phyloP scores from a whole-genome alignment of 2,113 vertebrate genomes.

The Motacilla tschutschensis region DNA sequence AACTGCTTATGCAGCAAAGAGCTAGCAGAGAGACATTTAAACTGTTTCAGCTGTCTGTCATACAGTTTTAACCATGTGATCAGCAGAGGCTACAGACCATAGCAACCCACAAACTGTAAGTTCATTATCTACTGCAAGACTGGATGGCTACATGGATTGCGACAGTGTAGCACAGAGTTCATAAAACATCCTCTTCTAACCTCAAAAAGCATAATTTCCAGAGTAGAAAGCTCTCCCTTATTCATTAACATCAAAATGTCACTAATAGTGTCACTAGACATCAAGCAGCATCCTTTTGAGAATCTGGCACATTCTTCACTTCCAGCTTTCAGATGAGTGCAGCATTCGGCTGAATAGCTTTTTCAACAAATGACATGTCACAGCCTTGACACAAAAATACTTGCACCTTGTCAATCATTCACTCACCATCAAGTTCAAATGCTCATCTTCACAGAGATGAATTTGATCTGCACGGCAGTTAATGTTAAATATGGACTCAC shows the following conservation, averaged over 20 bases:
- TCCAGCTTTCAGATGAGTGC: slow-evolving; percentile 26
- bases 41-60: slow-evolving; percentile 1
- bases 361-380: slow-evolving; percentile 61
- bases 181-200: slow-evolving; percentile 8
- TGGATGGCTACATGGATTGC: background rate
- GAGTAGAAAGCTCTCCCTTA: slow-evolving; percentile 24
- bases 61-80: background rate
- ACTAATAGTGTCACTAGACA: slow-evolving; percentile 43
- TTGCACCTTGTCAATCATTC: slow-evolving; percentile 62
- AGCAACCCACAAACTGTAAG: background rate
- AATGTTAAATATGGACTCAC: slow-evolving; percentile 18
- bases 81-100: background rate
- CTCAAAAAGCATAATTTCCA: slow-evolving; percentile 26
- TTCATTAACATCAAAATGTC: slow-evolving; percentile 58
- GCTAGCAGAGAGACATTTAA: background rate
- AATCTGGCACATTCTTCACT: slow-evolving; percentile 20
- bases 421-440: slow-evolving; percentile 44
- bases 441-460: slow-evolving; percentile 26
- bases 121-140: background rate
- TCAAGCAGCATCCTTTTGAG: slow-evolving; percentile 32
- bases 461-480: slow-evolving; percentile 33
- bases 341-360: slow-evolving; percentile 40
- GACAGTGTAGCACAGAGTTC: background rate
- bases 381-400: slow-evolving; percentile 57
- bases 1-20: background rate